A percentile compares a stretch with the other conserved stretches of the same genome.
Evolutionary conservation across 2,888 invertebrate genomes (phyloP).

Genomic region (Coenonympha arcania): DNA sequence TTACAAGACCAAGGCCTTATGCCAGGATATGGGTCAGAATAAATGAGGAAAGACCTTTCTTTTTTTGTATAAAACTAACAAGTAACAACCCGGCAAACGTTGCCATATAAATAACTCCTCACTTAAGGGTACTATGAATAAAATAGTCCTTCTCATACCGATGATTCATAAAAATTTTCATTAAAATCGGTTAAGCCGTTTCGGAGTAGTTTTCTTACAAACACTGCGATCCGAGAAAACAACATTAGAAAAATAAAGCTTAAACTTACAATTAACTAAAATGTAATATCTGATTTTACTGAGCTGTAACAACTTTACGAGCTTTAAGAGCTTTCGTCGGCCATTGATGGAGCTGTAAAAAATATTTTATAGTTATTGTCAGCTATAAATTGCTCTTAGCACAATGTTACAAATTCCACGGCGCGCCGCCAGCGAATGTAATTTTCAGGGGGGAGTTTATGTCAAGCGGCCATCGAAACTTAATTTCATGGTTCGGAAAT

Average conservation of each 20-base stretch:
- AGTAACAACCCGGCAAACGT: too few species aligned
- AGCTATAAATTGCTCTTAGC: constrained; percentile 4
- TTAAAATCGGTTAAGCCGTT: too few species aligned
- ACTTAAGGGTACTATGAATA: too few species aligned
- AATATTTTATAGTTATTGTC: constrained; percentile 6
- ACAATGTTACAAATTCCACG: constrained; percentile 5
- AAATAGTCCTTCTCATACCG: too few species aligned
- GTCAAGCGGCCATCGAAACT: constrained; percentile 9
- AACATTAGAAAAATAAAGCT: not conserved
- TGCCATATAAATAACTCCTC: too few species aligned
- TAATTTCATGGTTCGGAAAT: constrained; percentile 7
- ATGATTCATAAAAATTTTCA: too few species aligned
- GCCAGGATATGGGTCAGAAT: too few species aligned
- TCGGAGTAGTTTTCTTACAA: too few species aligned
- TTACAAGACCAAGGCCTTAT: too few species aligned
- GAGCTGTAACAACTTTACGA: not conserved
- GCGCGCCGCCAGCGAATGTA: not conserved
- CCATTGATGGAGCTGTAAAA: constrained; percentile 2
- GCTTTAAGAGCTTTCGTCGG: not conserved
- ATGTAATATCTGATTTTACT: not conserved
- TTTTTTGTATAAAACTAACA: too few species aligned
- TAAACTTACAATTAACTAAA: not conserved
- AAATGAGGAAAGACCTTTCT: too few species aligned
- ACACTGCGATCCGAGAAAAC: too few species aligned
- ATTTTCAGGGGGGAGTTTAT: constrained; percentile 3